Evolutionary conservation across 37 sponge, comb jelly and placozoan genomes (phyloP), one percentile per base, ranked within the genome.

Genomic region (Lycopodina hypogea): DNA sequence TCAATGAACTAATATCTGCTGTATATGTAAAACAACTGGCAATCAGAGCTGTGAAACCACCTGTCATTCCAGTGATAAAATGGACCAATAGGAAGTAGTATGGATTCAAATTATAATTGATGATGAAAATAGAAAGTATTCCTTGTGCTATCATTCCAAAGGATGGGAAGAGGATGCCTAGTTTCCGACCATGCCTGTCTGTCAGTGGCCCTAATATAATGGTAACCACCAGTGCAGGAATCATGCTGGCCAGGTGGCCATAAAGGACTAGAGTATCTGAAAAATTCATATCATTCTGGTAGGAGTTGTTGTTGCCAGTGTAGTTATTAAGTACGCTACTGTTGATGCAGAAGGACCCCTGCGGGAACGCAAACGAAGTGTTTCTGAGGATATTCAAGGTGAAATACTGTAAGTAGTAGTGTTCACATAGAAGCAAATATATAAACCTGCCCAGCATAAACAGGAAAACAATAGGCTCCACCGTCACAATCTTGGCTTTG

Each of bases 1-100:
- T 81, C 23, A 39, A 42, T 38, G 91, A 82, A 51, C 83, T 86
- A 33, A 90, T 41, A 56, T 90, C 91, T 0, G 83, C 68, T 2
- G 78, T 19, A 42, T 90, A 90, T 21, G 91, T 24, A 39, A 56
- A 86, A 12, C 42, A 71, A 21, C 42, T 66, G 6, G 78, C 36
- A 3, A 90, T 58, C 1, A 85, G 58, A 22, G 73, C 83, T 0
- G 87, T 42, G 7, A 83, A 42, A 22, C 68, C 83, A 1, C 91
- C 91, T 8, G 56, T 33, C 0, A 86, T 24, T 35, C 75, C 83
- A 28, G n/a, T 69, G 4, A 83, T 35, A 14, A 86, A 26, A 28
- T 42, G 68, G 0, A 40, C 68, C 9, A 82, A 30, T 21, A 81
- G 42, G 66, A 87, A 53, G 11, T 36, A 73, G 42, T 75, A 79